Evolutionary conservation across 1,140 invertebrate species (phyloP), one percentile per base, ranked within the genome.

Genomic region (Cataglyphis hispanica): DNA sequence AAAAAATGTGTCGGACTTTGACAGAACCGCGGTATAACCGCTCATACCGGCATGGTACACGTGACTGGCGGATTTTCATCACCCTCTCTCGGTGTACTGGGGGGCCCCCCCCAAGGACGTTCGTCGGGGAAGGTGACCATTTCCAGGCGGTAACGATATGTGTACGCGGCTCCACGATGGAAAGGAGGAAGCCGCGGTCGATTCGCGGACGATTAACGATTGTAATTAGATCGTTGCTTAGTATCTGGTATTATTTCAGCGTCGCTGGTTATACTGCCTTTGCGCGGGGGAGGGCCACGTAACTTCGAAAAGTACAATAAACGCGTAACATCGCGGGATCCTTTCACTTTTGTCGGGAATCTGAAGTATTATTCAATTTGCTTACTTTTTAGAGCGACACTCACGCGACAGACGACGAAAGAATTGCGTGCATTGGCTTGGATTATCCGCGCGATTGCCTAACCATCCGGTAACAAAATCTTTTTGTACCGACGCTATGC

Each of bases 51-150:
- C 89, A 89, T 83, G 69, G 75, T 91, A 91, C 91, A 92, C 91
- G 91, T 92, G 91, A 92, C 91, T 91, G 86, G 70, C 84, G 78
- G 83, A 86, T 92, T 92, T 83, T 92, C 91, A 90, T 91, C 90
- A 89, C 90, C 91, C 78, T 92, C 90, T 92, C 91, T 70, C 80
- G 86, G 87, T 87, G 89, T 88, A 91, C 77, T 81, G 86, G 76
- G 84, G n/a, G n/a, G n/a, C n/a, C n/a, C 76, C 83, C 78, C 60
- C 89, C 91, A 92, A 92, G 91, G 91, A 91, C 91, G 88, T 75
- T 66, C n/a, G 67, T 87, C 78, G 75, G 67, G 86, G 89, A 91
- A 91, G 90, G 90, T 87, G 85, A 87, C 56, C 85, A 84, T 90
- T 91, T 91, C 83, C 85, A 89, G 43, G 64, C 61, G 78, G 34